These are phyloP conservation scores for Anoplopoma fimbria DNA, from an alignment of 2,113 vertebrate species.

Conservation along the genomic window DNA sequence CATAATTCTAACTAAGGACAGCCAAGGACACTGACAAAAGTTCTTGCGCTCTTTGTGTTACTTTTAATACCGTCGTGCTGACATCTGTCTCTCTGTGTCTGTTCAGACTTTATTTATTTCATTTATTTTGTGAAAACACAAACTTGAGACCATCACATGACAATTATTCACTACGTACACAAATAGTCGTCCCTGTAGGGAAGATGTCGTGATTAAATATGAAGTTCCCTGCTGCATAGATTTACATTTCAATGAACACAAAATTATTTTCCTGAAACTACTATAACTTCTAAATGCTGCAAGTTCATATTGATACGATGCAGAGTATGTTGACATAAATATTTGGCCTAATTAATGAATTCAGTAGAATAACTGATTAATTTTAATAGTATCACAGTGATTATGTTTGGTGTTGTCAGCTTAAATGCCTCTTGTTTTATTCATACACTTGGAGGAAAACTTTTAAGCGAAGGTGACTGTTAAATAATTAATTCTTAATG, in stretches of 20 bases:
- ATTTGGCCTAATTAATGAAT: conserved; percentile 64
- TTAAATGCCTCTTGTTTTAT: conserved; percentile 57
- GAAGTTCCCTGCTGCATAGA: conserved; percentile 44
- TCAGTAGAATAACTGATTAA: conserved; percentile 53
- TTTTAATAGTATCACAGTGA: conserved; percentile 30
- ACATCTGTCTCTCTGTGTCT: not conserved
- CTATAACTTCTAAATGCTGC: not conserved
- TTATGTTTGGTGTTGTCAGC: conserved; percentile 14
- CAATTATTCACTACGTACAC: conserved; percentile 25
- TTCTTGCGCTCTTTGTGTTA: conserved; percentile 11
- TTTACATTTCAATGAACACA: conserved; percentile 54
- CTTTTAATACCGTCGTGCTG: not conserved
- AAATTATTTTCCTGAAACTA: conserved; percentile 9
- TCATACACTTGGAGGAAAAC: conserved; percentile 41
- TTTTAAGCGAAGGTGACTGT: conserved; percentile 19
- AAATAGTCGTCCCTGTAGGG: conserved; percentile 7
- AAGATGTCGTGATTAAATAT: conserved; percentile 62
- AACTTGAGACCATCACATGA: conserved; percentile 17
- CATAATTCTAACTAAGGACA: not conserved
- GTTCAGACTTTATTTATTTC: conserved; percentile 5
- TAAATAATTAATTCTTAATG: conserved; percentile 40
- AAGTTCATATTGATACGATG: conserved; percentile 17
- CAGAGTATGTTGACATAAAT: conserved; percentile 29
- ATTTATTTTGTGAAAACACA: conserved; percentile 12
- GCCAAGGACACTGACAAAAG: conserved; percentile 35